Percentiles rank a stretch among this genome's conserved stretches.
Evolutionary conservation across 2,888 invertebrate genomes (phyloP).

Genomic region (Phorcus lineatus): DNA sequence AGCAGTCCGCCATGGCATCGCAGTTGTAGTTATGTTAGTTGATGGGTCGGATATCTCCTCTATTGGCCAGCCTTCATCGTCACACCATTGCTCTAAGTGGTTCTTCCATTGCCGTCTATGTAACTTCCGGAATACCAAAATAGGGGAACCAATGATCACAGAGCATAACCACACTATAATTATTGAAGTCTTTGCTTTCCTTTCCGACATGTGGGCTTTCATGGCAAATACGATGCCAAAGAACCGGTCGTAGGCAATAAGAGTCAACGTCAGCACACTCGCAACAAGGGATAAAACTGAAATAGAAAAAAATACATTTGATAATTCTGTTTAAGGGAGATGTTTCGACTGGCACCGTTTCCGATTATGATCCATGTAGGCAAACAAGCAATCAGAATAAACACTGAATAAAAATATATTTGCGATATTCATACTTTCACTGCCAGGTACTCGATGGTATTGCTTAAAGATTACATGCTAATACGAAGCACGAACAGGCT

Average conservation of each 20-base stretch:
- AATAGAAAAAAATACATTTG: constrained; percentile 37
- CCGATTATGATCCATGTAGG: no score
- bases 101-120: constrained; percentile 84
- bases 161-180: constrained; percentile 83
- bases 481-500: no score
- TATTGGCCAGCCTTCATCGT: constrained; percentile 77
- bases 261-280: constrained; percentile 85
- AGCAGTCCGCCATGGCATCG: constrained; percentile 77
- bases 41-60: constrained; percentile 34
- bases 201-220: constrained; percentile 83
- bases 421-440: no score
- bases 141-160: constrained; percentile 79
- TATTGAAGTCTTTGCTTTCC: constrained; percentile 82
- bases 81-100: constrained; percentile 85
- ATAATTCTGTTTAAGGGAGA: no score
- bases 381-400: no score
- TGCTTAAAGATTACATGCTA: no score
- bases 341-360: no score
- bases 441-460: no score
- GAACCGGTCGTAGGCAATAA: constrained; percentile 88
- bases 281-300: constrained; percentile 84
- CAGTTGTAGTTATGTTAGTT: constrained; percentile 27
- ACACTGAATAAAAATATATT: no score
- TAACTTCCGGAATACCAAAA: constrained; percentile 72
- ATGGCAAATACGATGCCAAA: constrained; percentile 86